Base-by-base conservation (phyloP, 2,888 invertebrate genomes). In the Aleiodes alternator region DNA sequence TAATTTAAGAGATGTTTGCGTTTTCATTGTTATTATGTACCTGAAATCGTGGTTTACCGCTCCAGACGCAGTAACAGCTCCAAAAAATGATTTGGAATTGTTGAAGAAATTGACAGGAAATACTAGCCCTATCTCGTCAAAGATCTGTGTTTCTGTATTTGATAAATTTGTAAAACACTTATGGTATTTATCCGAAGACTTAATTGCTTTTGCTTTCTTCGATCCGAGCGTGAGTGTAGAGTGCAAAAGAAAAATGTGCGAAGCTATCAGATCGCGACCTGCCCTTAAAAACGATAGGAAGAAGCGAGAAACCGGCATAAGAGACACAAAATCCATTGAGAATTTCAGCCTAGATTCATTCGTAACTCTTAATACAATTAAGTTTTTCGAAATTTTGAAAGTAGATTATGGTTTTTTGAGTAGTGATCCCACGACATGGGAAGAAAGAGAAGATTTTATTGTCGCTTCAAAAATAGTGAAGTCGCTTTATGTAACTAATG, bases 391-490 rank as follows among this genome's bases (percentile, higher is more conserved):
- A 56, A 56, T 56, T 6, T 23, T 56, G 11, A 23, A 29, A 23
- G 29, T 56, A 14, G 56, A 56, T 4, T 23, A 11, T 23, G 29
- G 16, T 56, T 56, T 56, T 56, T 12, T 23, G 56, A 12, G 29
- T 14, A 56, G 56, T 56, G 56, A 56, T 56, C 56, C 56, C 23
- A 29, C 11, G 11, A 23, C 23, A 7, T 56, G 56, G 56, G 56
- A 56, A 29, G 16, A 5, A 16, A 56, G 56, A 56, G 23, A 23
- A 3, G 56, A 56, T 56, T 56, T 29, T 56, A 11, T 11, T 16
- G 29, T 29, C 11, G 56, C 56, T 56, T 16, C 29, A 0, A 23
- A 56, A 56, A 56, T 56, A 11, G 23, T 56, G 7, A 56, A 56
- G 29, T 56, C 56, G 23, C 29, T 56, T 12, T 23, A 23, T 29